Percentiles rank a stretch among this genome's conserved stretches.
Evolutionary conservation across 2,113 vertebrate genomes (phyloP).

Genomic region (Clarias gariepinus): DNA sequence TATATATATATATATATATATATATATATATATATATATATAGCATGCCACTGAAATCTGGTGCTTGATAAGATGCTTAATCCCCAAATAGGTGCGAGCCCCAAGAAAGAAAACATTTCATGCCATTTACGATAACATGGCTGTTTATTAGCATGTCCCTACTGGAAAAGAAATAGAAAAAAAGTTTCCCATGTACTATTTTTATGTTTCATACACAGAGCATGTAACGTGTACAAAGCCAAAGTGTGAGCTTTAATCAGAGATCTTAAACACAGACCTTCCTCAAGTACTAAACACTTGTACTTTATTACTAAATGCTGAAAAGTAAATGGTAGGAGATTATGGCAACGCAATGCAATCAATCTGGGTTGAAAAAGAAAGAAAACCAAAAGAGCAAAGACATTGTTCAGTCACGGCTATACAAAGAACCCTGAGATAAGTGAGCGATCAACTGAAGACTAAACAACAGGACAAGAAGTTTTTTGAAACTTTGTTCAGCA

Average conservation of each 20-base stretch:
- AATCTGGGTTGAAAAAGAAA: background rate
- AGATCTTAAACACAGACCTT: background rate
- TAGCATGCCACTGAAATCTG: no score
- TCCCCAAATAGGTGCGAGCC: background rate
- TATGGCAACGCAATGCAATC: background rate
- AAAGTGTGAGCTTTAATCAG: background rate
- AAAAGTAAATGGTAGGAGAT: background rate
- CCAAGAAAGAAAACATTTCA: background rate
- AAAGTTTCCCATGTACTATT: background rate
- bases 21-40: no score
- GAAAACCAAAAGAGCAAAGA: background rate
- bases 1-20: background rate
- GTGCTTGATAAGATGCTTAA: background rate
- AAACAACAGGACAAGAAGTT: background rate
- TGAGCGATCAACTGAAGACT: background rate
- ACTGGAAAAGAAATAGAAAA: background rate
- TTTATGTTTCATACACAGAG: conserved; percentile 20
- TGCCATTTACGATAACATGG: background rate
- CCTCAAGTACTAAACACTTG: background rate
- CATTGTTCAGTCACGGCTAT: background rate
- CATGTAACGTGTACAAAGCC: background rate
- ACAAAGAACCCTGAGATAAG: background rate
- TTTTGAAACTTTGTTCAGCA: background rate
- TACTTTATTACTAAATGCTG: background rate
- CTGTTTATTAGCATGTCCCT: conserved; percentile 8